Evolutionary conservation across 1,140 invertebrate genomes (phyloP), one percentile per base, ranked within the genome.

Genomic region (Atopsyche davidsoni): DNA sequence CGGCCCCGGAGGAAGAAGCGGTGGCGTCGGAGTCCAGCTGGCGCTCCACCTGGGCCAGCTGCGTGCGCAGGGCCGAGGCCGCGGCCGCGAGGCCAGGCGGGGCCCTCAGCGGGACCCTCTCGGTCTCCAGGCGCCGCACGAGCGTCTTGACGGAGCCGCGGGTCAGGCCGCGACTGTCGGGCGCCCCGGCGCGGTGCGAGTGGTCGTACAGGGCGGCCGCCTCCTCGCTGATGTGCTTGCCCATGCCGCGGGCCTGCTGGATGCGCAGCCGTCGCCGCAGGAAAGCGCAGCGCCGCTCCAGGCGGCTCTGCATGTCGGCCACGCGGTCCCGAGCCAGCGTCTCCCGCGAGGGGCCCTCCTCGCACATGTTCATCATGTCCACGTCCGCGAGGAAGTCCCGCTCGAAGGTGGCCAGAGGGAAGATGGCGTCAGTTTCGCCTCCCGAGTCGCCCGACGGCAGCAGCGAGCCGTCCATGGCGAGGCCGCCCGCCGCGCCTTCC

Each of bases 1-100:
- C 92, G 22, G 89, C 90, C 31, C 91, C 92, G 24, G 92, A 95
- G 62, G 90, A 94, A 42, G 89, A 92, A 13, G 85, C 89, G 11
- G 93, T 96, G 11, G 88, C 91, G 74, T 96, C 92, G 13, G 91
- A 93, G 70, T 96, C 92, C 36, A 92, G 70, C 58, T 80, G 79
- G 38, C 75, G 70, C 60, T 90, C 82, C 35, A 90, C 75, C 46
- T 86, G 70, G 21, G 78, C 73, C 46, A 91, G 63, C 65, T 88
- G 85, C 1, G 78, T 80, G 7, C 79, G 69, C 32, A 92, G 69
- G 14, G 81, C 76, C 24, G 86, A 86, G 6, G 82, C 74, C 1
- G 85, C 79, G 42, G 77, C 77, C 50, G 83, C 77, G 25, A 87
- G 60, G 60, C 48, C 16, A 54, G 53, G n/a, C 46, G 36, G 18